phyloP scores from a whole-genome alignment of 2,113 vertebrate genomes.

The Jacana jacana region DNA sequence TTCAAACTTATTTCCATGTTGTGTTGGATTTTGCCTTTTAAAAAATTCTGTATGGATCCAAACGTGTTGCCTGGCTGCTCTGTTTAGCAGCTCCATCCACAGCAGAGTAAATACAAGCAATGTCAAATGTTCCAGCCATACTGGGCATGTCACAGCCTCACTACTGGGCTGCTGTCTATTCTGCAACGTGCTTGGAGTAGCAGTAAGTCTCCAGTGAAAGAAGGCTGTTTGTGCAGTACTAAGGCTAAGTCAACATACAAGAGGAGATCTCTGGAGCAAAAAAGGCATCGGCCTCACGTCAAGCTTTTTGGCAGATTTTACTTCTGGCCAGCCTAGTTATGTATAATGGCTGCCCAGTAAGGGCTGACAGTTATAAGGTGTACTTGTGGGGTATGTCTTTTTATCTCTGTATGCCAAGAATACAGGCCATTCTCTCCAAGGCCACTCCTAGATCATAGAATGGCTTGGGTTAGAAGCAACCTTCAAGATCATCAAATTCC shows the following conservation, averaged over 20 bases:
- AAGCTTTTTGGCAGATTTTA: background rate
- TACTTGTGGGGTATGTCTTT: background rate
- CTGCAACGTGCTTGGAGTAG: background rate
- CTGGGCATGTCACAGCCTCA: background rate
- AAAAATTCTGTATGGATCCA: background rate
- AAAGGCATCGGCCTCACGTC: background rate
- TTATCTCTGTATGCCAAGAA: background rate
- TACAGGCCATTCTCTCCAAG: background rate
- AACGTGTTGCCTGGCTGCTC: background rate
- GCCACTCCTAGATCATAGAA: background rate
- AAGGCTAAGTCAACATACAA: no score
- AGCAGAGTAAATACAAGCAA: background rate
- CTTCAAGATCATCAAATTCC: no score
- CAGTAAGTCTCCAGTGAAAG: accelerated
- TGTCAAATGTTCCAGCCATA: background rate
- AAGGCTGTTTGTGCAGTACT: no score
- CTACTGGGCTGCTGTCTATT: background rate
- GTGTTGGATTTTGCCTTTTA: background rate
- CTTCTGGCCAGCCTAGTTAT: background rate
- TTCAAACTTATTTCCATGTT: background rate
- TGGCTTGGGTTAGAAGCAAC: no score
- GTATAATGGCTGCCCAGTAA: background rate
- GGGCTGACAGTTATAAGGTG: background rate
- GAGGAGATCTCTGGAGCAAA: background rate
- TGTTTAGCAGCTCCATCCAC: background rate